These are phyloP conservation scores for Drosophila mayri DNA, from an alignment of 1,140 invertebrate genomes.

Conservation along the genomic window DNA sequence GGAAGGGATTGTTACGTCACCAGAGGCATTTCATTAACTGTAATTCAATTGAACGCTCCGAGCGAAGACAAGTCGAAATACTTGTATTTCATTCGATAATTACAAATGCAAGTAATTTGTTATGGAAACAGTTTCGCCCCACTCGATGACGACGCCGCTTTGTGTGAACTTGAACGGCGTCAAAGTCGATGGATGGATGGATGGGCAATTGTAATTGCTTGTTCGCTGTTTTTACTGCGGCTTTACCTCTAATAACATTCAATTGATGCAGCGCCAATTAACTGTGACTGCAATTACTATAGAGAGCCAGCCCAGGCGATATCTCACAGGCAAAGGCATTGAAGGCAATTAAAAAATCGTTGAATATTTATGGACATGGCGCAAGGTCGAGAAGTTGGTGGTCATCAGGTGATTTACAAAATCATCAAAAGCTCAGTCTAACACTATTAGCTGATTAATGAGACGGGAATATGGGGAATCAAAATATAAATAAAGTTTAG, in stretches of 20 bases:
- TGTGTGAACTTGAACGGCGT: constrained; percentile 47
- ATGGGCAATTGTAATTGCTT: constrained; percentile 35
- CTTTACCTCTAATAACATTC: constrained; percentile 50
- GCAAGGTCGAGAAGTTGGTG: constrained; percentile 29
- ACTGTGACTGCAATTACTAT: constrained; percentile 43
- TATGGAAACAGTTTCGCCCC: constrained; percentile 33
- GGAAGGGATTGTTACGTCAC: constrained; percentile 33
- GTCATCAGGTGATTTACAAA: constrained; percentile 24
- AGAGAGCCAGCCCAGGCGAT: constrained; percentile 19
- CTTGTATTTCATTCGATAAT: constrained; percentile 38
- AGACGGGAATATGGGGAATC: constrained; percentile 5
- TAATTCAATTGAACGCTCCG: constrained; percentile 33
- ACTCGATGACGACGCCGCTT: constrained; percentile 22
- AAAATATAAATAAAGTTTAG: constrained; percentile 6
- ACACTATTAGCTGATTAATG: constrained; percentile 25
- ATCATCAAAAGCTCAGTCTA: constrained; percentile 21
- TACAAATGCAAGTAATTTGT: constrained; percentile 55
- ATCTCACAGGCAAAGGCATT: constrained; percentile 33
- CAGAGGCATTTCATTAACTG: constrained; percentile 45
- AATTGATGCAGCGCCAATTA: constrained; percentile 65
- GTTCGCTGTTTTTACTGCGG: constrained; percentile 34
- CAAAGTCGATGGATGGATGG: constrained; percentile 36
- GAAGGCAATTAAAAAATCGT: constrained; percentile 44
- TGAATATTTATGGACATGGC: constrained; percentile 37
- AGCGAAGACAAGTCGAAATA: constrained; percentile 21